These are phyloP conservation scores for Tragelaphus buxtoni DNA, from an alignment of 2,113 vertebrate species.

Conservation along the genomic window DNA sequence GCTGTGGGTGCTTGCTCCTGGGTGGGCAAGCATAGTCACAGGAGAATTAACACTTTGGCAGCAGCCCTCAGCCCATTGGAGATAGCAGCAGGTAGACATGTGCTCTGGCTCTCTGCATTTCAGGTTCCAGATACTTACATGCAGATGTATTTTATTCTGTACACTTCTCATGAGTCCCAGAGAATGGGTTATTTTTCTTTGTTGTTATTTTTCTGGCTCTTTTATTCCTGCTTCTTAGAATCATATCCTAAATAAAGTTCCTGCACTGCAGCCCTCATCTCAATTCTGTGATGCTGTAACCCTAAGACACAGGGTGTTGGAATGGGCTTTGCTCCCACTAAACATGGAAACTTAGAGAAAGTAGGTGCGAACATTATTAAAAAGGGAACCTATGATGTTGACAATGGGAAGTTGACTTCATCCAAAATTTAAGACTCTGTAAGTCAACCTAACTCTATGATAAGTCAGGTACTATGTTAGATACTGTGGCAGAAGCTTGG, in stretches of 20 bases:
- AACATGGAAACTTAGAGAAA: not conserved
- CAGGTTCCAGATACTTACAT: not conserved
- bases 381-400: not conserved
- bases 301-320: not conserved
- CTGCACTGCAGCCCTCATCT: not conserved
- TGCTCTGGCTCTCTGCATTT: not conserved
- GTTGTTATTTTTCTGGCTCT: not conserved
- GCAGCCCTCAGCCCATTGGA: not conserved
- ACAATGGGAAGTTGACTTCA: not conserved
- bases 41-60: not conserved
- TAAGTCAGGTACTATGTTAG: not conserved
- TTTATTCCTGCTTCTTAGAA: not conserved
- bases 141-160: not conserved
- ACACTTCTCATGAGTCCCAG: not conserved
- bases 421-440: not conserved
- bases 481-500: not conserved
- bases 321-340: not conserved
- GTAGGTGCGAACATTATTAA: not conserved
- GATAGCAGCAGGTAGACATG: not conserved
- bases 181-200: not conserved
- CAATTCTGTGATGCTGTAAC: not conserved
- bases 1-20: not conserved
- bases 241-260: not conserved
- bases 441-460: not conserved
- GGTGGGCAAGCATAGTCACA: not conserved